Conservation (phyloP, 2,888 invertebrate genomes). For the Synergus itoensis region DNA sequence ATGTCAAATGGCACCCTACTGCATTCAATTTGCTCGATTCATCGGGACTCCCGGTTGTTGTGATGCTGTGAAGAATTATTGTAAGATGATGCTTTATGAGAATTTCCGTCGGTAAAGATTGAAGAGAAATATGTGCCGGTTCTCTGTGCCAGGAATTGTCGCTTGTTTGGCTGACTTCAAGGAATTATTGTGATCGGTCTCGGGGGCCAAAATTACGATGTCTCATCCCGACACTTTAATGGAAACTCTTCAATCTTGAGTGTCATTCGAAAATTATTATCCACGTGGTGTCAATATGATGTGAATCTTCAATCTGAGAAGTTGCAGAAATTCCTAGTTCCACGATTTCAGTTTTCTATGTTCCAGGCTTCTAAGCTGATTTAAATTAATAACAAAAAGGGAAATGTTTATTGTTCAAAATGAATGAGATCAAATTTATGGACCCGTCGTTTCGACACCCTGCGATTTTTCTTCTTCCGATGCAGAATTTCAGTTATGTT, state of each 20-base stretch:
- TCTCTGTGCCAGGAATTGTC: not conserved
- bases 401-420: not conserved
- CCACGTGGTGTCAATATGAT: not conserved
- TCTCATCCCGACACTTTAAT: constrained; percentile 50
- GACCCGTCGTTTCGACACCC: constrained; percentile 19
- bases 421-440: constrained; percentile 38
- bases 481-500: not conserved
- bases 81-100: not conserved
- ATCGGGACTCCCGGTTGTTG: not conserved
- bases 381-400: constrained; percentile 12
- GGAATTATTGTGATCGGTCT: not conserved
- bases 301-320: not conserved
- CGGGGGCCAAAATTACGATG: constrained; percentile 50
- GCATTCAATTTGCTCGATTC: not conserved
- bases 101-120: constrained; percentile 3
- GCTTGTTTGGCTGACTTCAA: not conserved
- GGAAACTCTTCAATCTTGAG: not conserved
- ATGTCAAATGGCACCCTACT: constrained; percentile 35
- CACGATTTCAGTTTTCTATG: not conserved
- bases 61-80: constrained; percentile 19
- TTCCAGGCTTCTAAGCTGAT: not conserved
- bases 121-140: not conserved
- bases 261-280: constrained; percentile 12
- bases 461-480: not conserved
- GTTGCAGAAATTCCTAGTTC: not conserved